These are phyloP conservation scores for Boloria selene DNA, from an alignment of 2,888 invertebrate genomes.

Conservation along the genomic window DNA sequence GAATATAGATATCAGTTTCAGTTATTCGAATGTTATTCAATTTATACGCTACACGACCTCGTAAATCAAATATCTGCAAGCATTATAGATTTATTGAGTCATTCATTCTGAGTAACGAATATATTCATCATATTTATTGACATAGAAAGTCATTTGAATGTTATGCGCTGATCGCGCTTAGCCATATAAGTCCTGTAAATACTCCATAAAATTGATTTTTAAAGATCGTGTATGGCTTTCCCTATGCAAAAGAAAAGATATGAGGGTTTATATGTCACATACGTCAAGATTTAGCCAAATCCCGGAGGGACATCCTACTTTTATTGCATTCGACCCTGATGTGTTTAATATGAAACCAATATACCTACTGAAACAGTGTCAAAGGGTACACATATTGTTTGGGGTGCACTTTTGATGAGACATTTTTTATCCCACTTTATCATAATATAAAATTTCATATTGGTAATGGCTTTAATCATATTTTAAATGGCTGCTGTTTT, in stretches of 20 bases:
- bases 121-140: slow-evolving; percentile 61
- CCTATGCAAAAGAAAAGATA: slow-evolving; percentile 64
- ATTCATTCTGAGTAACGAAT: slow-evolving; percentile 47
- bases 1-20: slow-evolving; percentile 47
- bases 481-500: background rate
- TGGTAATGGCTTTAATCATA: background rate
- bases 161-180: slow-evolving; percentile 38
- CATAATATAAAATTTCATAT: background rate
- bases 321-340: slow-evolving; percentile 77
- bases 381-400: slow-evolving; percentile 60
- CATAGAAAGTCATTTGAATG: slow-evolving; percentile 40
- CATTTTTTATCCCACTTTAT: slow-evolving; percentile 4
- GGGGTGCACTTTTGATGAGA: slow-evolving; percentile 38
- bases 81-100: slow-evolving; percentile 67
- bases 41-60: slow-evolving; percentile 66
- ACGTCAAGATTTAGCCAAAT: slow-evolving; percentile 78
- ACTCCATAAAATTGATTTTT: slow-evolving; percentile 68
- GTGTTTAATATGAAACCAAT: slow-evolving; percentile 71
- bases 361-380: slow-evolving; percentile 58
- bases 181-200: slow-evolving; percentile 31
- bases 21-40: slow-evolving; percentile 62
- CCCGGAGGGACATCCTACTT: slow-evolving; percentile 74
- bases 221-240: slow-evolving; percentile 58
- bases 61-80: slow-evolving; percentile 61
- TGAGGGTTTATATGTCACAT: slow-evolving; percentile 76